Evolutionary conservation across 2,113 vertebrate genomes (phyloP), one percentile per base, ranked within the genome.

Genomic region (Delphinus delphis): DNA sequence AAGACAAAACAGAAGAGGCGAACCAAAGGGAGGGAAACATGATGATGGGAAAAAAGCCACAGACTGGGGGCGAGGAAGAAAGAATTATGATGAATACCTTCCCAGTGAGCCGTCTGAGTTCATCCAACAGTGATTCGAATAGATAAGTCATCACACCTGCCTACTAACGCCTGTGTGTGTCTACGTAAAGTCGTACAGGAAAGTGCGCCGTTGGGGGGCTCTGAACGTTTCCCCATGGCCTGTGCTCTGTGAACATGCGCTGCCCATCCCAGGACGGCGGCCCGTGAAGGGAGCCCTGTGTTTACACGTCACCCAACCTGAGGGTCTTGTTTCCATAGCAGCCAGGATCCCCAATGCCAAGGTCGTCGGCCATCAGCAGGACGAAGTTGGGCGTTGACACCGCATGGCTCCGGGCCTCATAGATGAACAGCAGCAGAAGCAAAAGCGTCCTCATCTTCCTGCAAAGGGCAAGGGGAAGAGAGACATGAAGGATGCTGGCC

Each of bases 311-410:
- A 31, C n/a, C 97, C 88, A 97, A 99, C 99, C 99, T 99, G 97
- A 99, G 97, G 0, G 99, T 99, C 93, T 86, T 98, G 98, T 99
- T 99, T 10, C 99, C 99, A 0, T 99, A 99, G 98, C 99, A 99
- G 25, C 99, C 99, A 1, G 99, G 98, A 83, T 99, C 99, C 96
- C 99, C 99, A 20, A 99, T 99, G 93, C 99, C 99, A 18, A 99
- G 97, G 98, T 99, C 99, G 28, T 99, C 99, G 67, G 99, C 99
- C 99, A 99, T 99, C 88, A 99, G 96, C 94, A 99, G 96, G 80
- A 99, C 93, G 6, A 99, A 96, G 90, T 98, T 99, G 21, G 99
- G 99, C 81, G 81, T 97, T 10, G 98, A 62, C 50, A 79, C 36
- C 4, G 20, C n/a, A 0, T 62, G 26, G 81, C 93, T 93, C 63